Percentiles rank a stretch among this genome's conserved stretches.
phyloP scores from a whole-genome alignment of 2,113 vertebrate species.

The Oryzias javanicus region DNA sequence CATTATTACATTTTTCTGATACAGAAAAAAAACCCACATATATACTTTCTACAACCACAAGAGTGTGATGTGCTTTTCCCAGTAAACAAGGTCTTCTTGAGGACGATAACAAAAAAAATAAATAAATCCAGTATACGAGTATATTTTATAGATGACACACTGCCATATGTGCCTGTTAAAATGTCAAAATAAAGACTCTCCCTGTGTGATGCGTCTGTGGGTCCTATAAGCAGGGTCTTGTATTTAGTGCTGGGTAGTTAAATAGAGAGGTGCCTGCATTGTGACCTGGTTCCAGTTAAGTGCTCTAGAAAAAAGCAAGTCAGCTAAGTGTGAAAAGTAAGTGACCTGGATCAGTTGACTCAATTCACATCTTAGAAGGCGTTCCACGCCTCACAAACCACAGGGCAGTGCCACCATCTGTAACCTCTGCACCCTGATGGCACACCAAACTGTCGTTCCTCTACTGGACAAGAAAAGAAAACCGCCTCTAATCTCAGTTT shows the following conservation, averaged over 20 bases:
- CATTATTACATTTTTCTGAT: conserved; percentile 8
- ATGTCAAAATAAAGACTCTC: neutral
- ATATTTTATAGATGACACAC: neutral
- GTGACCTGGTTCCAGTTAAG: conserved; percentile 70
- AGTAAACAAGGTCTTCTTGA: neutral
- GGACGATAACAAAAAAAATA: neutral
- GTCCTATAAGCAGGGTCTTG: conserved; percentile 19
- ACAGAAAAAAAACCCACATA: neutral
- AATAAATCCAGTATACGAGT: neutral
- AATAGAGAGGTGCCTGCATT: conserved; percentile 32
- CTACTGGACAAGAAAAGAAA: conserved; percentile 16
- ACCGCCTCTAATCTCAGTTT: neutral
- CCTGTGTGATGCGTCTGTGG: neutral
- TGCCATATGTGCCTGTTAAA: neutral
- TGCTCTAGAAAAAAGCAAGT: conserved; percentile 66
- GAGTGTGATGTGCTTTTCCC: conserved; percentile 1
- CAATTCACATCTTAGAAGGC: conserved; percentile 77
- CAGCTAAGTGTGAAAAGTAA: conserved; percentile 74
- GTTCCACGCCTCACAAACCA: conserved; percentile 32
- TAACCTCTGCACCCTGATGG: conserved; percentile 37
- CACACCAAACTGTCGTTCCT: conserved; percentile 22
- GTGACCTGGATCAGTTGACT: conserved; percentile 79
- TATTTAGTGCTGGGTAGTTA: conserved; percentile 36
- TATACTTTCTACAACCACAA: neutral
- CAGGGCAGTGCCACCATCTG: conserved; percentile 60